Conservation (phyloP, 2,888 invertebrate species). For the Dorcus parallelipipedus region DNA sequence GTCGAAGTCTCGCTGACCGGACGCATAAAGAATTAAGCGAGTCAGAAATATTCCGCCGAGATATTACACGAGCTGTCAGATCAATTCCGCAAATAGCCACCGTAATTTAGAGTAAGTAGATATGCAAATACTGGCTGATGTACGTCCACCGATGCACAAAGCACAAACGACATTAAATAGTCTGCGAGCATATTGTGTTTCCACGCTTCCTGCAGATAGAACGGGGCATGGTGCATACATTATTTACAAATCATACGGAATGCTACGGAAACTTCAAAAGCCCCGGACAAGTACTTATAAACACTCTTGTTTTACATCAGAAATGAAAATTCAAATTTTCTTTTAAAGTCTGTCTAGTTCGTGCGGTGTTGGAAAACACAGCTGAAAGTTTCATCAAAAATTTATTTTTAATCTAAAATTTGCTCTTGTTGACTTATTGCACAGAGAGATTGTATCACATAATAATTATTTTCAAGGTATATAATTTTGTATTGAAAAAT, state of each 20-base stretch:
- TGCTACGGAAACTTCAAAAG: background rate
- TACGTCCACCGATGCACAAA: slow-evolving; percentile 1
- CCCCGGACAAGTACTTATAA: background rate
- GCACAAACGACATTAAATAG: slow-evolving; percentile 3
- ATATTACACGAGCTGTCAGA: slow-evolving; percentile 1
- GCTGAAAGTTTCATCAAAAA: too few species aligned
- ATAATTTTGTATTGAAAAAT: too few species aligned
- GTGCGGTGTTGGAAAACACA: too few species aligned
- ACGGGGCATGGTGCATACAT: background rate
- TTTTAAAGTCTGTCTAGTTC: too few species aligned
- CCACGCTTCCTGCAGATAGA: background rate
- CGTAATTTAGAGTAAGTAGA: slow-evolving; percentile 1
- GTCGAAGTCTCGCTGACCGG: too few species aligned
- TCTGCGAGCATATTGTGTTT: background rate
- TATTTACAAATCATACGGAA: background rate
- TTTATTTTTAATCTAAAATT: too few species aligned
- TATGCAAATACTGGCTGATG: slow-evolving; percentile 1
- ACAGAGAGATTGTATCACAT: too few species aligned
- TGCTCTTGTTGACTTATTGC: too few species aligned
- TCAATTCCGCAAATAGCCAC: slow-evolving; percentile 3
- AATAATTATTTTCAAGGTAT: too few species aligned
- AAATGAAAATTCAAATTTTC: too few species aligned
- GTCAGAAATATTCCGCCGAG: background rate
- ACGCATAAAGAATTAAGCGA: too few species aligned
- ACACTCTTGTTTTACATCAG: background rate